A percentile compares a stretch with the other conserved stretches of the same genome.
Conservation (phyloP, 2,113 vertebrate genomes). For the Brachyhypopomus occidentalis region DNA sequence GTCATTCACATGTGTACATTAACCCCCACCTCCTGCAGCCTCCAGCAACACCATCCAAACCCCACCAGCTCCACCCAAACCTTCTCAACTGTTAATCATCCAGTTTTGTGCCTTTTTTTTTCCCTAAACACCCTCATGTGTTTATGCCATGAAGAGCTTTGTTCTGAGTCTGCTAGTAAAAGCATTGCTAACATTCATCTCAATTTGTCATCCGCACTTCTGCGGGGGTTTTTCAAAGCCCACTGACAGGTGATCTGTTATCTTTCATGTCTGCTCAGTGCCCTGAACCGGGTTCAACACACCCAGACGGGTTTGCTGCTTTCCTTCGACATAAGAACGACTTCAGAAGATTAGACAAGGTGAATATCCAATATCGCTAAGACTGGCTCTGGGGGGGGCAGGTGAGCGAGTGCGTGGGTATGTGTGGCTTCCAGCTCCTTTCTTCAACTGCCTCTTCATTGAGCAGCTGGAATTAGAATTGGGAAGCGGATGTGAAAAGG, state of each 20-base stretch:
- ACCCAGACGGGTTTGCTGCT: not conserved
- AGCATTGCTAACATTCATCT: slow-evolving; percentile 11
- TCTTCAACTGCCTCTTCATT: not conserved
- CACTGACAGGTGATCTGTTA: slow-evolving; percentile 24
- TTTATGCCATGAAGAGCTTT: slow-evolving; percentile 15
- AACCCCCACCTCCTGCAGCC: slow-evolving; percentile 28
- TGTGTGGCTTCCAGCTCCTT: not conserved
- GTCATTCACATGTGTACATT: slow-evolving; percentile 50
- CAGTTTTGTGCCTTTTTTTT: slow-evolving; percentile 11
- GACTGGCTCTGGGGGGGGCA: not conserved
- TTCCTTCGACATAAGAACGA: not conserved
- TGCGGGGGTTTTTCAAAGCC: not conserved
- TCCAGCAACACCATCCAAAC: slow-evolving; percentile 37
- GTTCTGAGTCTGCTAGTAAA: not conserved
- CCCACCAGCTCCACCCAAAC: slow-evolving; percentile 50
- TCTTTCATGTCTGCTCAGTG: not conserved
- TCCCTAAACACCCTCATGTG: not conserved
- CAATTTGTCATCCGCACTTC: slow-evolving; percentile 35
- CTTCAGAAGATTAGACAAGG: slow-evolving; percentile 11
- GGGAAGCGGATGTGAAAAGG: not conserved
- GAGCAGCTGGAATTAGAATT: not conserved
- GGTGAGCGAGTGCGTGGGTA: not conserved
- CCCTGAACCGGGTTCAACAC: not conserved
- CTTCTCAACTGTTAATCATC: slow-evolving; percentile 41
- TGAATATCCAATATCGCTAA: not conserved